Conservation (phyloP, 2,113 vertebrate genomes). For the Ptilorrhoa leucosticta region DNA sequence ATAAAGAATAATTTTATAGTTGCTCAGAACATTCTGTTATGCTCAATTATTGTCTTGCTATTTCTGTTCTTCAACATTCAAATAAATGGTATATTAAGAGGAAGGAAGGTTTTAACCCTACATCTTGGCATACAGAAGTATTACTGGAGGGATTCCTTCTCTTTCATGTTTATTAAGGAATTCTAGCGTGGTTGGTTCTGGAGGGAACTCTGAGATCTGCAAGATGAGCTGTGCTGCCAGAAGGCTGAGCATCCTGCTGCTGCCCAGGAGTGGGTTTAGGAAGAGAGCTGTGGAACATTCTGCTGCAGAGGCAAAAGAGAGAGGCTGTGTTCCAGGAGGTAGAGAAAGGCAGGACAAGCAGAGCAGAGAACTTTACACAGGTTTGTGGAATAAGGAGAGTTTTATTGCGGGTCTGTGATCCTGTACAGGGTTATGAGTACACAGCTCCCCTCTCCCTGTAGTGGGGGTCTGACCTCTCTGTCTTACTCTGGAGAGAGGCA, state of each 20-base stretch:
- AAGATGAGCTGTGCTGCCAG: neutral
- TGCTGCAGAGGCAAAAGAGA: neutral
- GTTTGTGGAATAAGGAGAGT: neutral
- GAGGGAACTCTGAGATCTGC: neutral
- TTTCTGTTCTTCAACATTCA: neutral
- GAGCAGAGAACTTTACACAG: neutral
- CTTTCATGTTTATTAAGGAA: neutral
- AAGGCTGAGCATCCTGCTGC: neutral
- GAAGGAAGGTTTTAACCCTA: neutral
- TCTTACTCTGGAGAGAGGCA: neutral
- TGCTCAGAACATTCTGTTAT: neutral
- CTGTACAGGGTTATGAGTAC: neutral
- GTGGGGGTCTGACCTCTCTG: neutral
- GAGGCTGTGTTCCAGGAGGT: neutral
- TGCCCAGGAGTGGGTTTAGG: neutral
- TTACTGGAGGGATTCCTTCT: neutral
- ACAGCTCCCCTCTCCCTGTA: neutral
- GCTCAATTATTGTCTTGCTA: neutral
- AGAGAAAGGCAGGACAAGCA: neutral
- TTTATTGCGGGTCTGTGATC: neutral
- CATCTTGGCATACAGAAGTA: neutral
- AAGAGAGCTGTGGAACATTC: neutral
- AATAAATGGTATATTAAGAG: neutral
- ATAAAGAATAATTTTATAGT: neutral
- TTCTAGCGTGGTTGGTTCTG: neutral